A percentile compares a stretch with the other conserved stretches of the same genome.
These are phyloP conservation scores for Cheilinus undulatus DNA, from an alignment of 2,113 vertebrate genomes.

Conservation along the genomic window DNA sequence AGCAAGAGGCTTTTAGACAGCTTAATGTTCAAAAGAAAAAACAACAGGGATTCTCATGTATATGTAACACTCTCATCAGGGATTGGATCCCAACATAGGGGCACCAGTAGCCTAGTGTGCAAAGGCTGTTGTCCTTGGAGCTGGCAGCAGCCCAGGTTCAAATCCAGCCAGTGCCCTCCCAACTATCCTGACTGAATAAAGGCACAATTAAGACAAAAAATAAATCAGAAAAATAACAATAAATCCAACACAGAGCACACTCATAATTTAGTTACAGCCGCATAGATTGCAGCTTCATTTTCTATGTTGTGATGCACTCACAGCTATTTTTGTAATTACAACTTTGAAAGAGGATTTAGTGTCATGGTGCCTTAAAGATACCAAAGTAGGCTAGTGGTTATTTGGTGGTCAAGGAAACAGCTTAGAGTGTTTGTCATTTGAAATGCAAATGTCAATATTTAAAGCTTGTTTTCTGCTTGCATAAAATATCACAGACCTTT, in stretches of 20 bases:
- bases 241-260: no score
- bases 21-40: constrained; percentile 62
- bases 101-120: no score
- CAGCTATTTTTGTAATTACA: constrained; percentile 8
- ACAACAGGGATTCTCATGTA: constrained; percentile 55
- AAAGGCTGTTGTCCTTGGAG: no score
- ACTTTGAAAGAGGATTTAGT: constrained; percentile 35
- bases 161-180: no score
- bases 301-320: constrained; percentile 29
- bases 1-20: constrained; percentile 50
- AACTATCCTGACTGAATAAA: no score
- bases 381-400: constrained; percentile 13
- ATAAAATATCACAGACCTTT: constrained; percentile 7
- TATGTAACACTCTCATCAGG: constrained; percentile 64
- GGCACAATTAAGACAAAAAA: no score
- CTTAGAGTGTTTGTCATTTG: constrained; percentile 15
- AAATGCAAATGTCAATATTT: constrained; percentile 35
- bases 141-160: no score
- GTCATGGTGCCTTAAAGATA: constrained; percentile 19
- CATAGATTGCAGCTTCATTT: constrained; percentile 50
- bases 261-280: no score
- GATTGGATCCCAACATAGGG: constrained; percentile 41
- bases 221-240: no score
- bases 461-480: constrained; percentile 4
- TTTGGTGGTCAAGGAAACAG: constrained; percentile 17